phyloP scores from a whole-genome alignment of 2,888 invertebrate genomes.

The Phytoseiulus persimilis region DNA sequence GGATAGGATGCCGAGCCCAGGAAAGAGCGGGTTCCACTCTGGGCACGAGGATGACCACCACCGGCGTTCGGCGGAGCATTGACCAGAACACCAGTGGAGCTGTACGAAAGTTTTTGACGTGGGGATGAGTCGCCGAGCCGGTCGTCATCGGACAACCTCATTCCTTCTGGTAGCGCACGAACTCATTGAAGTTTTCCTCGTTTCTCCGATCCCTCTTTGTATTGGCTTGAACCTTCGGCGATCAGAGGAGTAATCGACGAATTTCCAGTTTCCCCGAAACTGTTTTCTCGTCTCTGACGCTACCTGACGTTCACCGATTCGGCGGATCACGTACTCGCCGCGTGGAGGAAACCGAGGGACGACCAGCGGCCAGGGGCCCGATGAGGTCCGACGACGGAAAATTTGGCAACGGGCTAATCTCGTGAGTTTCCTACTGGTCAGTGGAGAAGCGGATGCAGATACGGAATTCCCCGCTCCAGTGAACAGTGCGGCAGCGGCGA shows the following conservation, averaged over 20 bases:
- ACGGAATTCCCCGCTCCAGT: not conserved
- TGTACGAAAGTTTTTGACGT: not conserved
- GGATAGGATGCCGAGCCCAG: not conserved
- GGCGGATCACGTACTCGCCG: not conserved
- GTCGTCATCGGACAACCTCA: not conserved
- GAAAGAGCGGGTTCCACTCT: not conserved
- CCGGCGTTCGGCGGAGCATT: not conserved
- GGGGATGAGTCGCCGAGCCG: not conserved
- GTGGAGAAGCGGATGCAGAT: not conserved
- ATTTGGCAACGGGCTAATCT: not conserved
- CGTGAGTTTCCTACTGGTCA: not conserved
- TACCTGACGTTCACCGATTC: not conserved
- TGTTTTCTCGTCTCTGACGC: not conserved
- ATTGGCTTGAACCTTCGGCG: not conserved
- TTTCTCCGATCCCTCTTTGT: not conserved
- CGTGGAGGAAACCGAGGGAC: not conserved
- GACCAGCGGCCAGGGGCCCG: not conserved
- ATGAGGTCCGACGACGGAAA: not conserved
- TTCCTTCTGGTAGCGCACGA: not conserved
- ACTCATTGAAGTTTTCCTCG: not conserved
- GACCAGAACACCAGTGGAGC: not conserved
- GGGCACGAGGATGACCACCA: not conserved
- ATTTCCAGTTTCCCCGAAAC: not conserved
- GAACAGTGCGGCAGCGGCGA: no score
- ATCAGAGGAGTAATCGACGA: not conserved